Conservation (phyloP, 2,797 vertebrate species). For the Cossypha dichroa region DNA sequence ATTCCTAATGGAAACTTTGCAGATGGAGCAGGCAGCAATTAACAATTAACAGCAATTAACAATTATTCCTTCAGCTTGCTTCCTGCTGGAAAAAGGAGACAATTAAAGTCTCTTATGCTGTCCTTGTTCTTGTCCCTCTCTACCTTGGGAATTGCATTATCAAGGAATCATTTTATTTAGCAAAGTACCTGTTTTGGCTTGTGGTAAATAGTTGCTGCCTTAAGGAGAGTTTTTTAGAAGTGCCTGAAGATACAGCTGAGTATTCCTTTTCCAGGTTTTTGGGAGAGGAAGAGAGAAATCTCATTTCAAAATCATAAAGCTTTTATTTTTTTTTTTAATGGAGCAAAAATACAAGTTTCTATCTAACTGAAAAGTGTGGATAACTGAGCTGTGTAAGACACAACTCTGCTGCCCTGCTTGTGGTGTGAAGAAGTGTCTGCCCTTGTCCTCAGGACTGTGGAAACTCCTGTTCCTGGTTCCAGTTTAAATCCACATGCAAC, state of each 20-base stretch:
- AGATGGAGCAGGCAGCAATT: constrained; percentile 40
- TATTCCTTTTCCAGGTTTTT: background rate
- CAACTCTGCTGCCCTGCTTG: background rate
- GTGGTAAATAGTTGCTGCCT: background rate
- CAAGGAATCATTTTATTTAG: background rate
- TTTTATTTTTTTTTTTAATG: background rate
- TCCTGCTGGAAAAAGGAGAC: constrained; percentile 35
- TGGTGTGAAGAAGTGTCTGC: background rate
- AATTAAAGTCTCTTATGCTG: background rate
- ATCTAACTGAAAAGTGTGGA: background rate
- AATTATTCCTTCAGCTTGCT: constrained; percentile 25
- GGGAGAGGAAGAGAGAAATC: background rate
- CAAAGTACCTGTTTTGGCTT: background rate
- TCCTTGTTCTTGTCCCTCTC: background rate
- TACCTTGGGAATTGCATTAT: background rate
- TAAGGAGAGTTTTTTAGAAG: background rate
- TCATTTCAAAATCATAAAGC: background rate
- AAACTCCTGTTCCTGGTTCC: background rate
- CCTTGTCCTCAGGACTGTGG: background rate
- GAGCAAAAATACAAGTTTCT: background rate
- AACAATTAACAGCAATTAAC: constrained; percentile 54
- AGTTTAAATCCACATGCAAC: background rate
- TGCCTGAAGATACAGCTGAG: background rate
- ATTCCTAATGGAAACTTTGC: constrained; percentile 23
- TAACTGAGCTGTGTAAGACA: background rate